Evolutionary conservation across 2,797 vertebrate genomes (phyloP).

Genomic region (Clarias pachynema): DNA sequence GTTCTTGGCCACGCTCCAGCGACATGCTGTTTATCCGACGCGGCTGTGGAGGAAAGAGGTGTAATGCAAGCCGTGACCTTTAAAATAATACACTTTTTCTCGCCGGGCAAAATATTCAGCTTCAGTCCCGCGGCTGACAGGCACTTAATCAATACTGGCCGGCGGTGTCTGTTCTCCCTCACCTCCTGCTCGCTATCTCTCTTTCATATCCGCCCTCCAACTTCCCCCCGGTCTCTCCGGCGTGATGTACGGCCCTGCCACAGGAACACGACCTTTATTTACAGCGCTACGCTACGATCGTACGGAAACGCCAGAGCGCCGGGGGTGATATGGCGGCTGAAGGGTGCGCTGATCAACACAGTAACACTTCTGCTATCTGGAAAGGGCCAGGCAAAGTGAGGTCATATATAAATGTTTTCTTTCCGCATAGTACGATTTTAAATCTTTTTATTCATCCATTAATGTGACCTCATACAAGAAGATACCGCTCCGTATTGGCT

Average conservation of each 20-base stretch:
- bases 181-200: conserved; percentile 52
- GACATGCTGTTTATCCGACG: conserved; percentile 66
- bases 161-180: conserved; percentile 64
- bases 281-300: conserved; percentile 64
- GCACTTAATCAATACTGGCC: conserved; percentile 75
- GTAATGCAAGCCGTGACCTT: conserved; percentile 78
- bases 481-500: no score
- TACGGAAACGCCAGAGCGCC: conserved; percentile 62
- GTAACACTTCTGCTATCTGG: neutral
- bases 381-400: neutral
- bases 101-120: conserved; percentile 74
- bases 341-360: conserved; percentile 67
- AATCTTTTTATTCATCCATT: no score
- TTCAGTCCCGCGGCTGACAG: conserved; percentile 67
- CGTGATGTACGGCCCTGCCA: conserved; percentile 75
- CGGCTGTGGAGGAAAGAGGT: conserved; percentile 54
- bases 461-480: no score
- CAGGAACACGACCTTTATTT: conserved; percentile 67
- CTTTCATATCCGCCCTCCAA: conserved; percentile 68
- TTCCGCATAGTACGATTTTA: neutral
- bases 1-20: conserved; percentile 34
- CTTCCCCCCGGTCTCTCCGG: conserved; percentile 65
- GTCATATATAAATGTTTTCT: neutral
- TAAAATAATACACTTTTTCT: conserved; percentile 79
- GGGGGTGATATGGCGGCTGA: conserved; percentile 63